A percentile compares a stretch with the other conserved stretches of the same genome.
These are phyloP conservation scores for Eleginops maclovinus DNA, from an alignment of 2,113 vertebrate species.

Conservation along the genomic window DNA sequence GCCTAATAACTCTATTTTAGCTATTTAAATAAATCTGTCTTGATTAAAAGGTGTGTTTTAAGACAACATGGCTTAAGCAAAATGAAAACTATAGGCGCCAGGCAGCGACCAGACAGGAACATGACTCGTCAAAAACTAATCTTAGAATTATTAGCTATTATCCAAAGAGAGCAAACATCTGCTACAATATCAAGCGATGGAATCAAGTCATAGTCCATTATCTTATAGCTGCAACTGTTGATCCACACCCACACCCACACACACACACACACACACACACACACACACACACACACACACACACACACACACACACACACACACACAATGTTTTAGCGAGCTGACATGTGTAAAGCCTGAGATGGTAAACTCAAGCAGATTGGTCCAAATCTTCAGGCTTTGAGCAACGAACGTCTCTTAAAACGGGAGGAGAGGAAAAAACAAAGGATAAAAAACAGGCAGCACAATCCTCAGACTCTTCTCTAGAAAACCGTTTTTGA, in stretches of 20 bases:
- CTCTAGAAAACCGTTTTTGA: background rate
- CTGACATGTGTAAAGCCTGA: constrained; percentile 14
- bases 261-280: constrained; percentile 17
- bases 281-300: constrained; percentile 4
- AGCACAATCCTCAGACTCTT: background rate
- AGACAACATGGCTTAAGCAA: constrained; percentile 7
- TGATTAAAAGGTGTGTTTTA: constrained; percentile 5
- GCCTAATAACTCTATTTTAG: background rate
- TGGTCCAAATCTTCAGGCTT: constrained; percentile 15
- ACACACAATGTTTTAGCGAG: background rate
- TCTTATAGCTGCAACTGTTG: constrained; percentile 39
- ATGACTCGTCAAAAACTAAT: background rate
- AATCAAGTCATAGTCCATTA: constrained; percentile 21
- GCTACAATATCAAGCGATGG: background rate
- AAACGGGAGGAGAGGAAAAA: background rate
- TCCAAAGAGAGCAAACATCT: background rate
- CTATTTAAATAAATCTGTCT: background rate
- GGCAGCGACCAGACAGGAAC: background rate
- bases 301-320: background rate
- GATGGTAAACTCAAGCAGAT: background rate
- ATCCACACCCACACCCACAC: background rate
- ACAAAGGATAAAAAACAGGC: background rate
- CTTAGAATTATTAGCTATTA: background rate
- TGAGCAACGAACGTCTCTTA: background rate
- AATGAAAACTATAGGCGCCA: too few relatives aligned